Evolutionary conservation across 2,113 vertebrate species (phyloP), one percentile per base, ranked within the genome.

Genomic region (Tachuris rubrigastra): DNA sequence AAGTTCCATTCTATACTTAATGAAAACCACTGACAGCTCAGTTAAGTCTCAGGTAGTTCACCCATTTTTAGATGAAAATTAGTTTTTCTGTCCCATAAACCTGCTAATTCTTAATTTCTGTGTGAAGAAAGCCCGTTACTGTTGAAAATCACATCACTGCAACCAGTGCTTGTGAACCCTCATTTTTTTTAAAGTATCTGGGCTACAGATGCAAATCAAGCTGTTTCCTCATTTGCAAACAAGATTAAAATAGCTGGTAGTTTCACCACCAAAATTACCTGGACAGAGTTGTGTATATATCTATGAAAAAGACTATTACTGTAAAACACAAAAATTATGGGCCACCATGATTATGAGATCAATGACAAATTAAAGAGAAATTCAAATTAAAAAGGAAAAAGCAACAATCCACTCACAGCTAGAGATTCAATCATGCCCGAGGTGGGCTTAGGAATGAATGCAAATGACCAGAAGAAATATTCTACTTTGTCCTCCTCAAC

Each of bases 361-460:
- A 3, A 66, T 10, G 50, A 58, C 30, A 83, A 83, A 89, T 37
- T 77, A 10, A 58, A 85, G 20, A 46, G 44, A 46, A 46, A 46
- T 20, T 46, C 27, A 80, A 83, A 89, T 41, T 77, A 9, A 58
- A 85, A 88, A 68, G 33, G 3, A 23, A 58, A 33, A 69, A 81
- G 8, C 9, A 76, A 30, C 35, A 50, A 50, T 18, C 41, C 28
- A 62, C 98, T 98, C 97, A 99, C 98, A 96, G 97, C 98, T 84
- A 98, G 97, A 82, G 91, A 95, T 55, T 87, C 60, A 44, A 99
- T 98, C 97, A 98, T 98, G 80, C 97, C 97, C 1, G 90, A 84
- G 0, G 98, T 98, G n/a, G 98, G 98, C 85, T 97, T 96, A 23
- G 98, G 97, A 80, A 98, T 84, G 87, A 99, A 98, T 50, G 98